Conservation (phyloP, 2,797 vertebrate genomes). For the Chelon labrosus region DNA sequence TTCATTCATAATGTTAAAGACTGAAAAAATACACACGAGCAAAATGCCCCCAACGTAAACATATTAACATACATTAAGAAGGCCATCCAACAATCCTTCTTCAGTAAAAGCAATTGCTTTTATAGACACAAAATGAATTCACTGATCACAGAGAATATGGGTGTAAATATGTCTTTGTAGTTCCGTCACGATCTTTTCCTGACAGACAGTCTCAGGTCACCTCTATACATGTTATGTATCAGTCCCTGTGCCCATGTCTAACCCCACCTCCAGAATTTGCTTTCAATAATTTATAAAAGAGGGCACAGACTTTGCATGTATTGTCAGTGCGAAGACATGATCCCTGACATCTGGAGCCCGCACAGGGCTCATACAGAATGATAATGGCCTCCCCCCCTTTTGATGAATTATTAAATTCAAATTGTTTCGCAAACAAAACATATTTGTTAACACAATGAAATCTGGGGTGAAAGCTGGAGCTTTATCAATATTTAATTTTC, state of each 20-base stretch:
- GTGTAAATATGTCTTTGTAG: slow-evolving; percentile 59
- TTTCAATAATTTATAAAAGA: slow-evolving; percentile 83
- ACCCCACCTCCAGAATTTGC: slow-evolving; percentile 62
- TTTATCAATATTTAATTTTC: slow-evolving; percentile 85
- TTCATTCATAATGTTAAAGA: slow-evolving; percentile 5
- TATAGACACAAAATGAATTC: background rate
- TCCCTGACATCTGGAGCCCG: slow-evolving; percentile 78
- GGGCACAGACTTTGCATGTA: slow-evolving; percentile 78
- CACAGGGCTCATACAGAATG: slow-evolving; percentile 71
- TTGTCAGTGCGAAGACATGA: slow-evolving; percentile 75
- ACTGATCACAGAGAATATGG: slow-evolving; percentile 13
- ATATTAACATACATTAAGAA: background rate
- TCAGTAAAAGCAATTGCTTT: background rate
- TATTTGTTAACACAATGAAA: slow-evolving; percentile 86
- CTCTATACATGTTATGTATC: slow-evolving; percentile 64
- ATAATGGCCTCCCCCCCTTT: slow-evolving; percentile 74
- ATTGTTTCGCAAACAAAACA: slow-evolving; percentile 85
- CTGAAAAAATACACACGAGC: background rate
- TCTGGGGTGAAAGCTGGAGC: slow-evolving; percentile 77
- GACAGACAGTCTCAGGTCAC: slow-evolving; percentile 69
- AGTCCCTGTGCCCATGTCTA: slow-evolving; percentile 70
- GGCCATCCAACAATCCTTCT: background rate
- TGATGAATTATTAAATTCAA: slow-evolving; percentile 84
- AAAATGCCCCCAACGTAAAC: background rate
- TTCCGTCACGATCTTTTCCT: slow-evolving; percentile 61